Evolutionary conservation across 2,113 vertebrate species (phyloP).

Genomic region (human (Homo sapiens)): GRCh38 chr12:4450001-4450500

Average conservation of each 20-base stretch:
- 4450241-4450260: neutral
- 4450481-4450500: neutral
- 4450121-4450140: neutral
- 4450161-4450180: neutral
- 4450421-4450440: rapidly evolving
- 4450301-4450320: neutral
- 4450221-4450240: neutral
- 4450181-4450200: neutral
- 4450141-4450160: neutral
- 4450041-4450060: no score
- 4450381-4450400: neutral
- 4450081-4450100: neutral
- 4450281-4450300: neutral
- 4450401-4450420: neutral
- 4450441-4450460: neutral
- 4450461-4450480: neutral
- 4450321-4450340: neutral
- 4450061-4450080: no score
- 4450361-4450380: neutral
- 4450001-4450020: neutral
- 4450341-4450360: neutral
- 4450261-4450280: neutral
- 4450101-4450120: neutral
- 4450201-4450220: neutral
- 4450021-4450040: neutral